Evolutionary conservation across 2,888 invertebrate species (phyloP), one percentile per base, ranked within the genome.

Genomic region (Cataglyphis rosenhaueri): DNA sequence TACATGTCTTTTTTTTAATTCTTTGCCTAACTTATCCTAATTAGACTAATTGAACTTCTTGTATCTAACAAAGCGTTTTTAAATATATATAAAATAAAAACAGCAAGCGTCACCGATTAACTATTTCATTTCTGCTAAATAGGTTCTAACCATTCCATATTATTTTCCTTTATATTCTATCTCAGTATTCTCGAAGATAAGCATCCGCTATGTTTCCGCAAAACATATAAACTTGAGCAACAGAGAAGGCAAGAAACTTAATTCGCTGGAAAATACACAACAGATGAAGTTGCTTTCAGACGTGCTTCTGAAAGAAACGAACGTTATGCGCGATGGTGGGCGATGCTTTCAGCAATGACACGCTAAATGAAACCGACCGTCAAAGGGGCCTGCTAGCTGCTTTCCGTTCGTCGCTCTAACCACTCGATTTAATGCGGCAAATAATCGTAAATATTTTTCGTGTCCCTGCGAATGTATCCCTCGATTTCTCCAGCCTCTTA

Each of bases 261-360:
- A 92, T 92, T 92, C 92, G 91, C 87, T 92, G 92, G 91, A 92
- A 92, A 92, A 92, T 92, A 92, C 92, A 92, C 90, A 89, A 91
- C 91, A 85, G 91, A 91, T 91, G 90, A 91, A 91, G 91, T 89
- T 89, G 90, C 84, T 86, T 85, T 86, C 85, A 78, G 85, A 85
- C 86, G 81, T 59, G 85, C 41, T 29, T 57, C 73, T 32, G 62
- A 52, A 68, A 68, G 57, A 44, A 66, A 32, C 48, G 76, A 59
- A 55, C 29, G 79, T 74, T 59, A 78, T 68, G 65, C 52, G 74
- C 65, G 74, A 73, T 61, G 44, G 74, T 35, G 25, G 61, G 57
- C 55, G 61, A 44, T 78, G 78, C 62, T 71, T 66, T 59, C 66
- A 68, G 55, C 61, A 10, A 32, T 52, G 81, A 71, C 61, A 59